These are phyloP conservation scores for Phylloscopus trochiloides DNA, from an alignment of 2,113 vertebrate species.

Conservation along the genomic window DNA sequence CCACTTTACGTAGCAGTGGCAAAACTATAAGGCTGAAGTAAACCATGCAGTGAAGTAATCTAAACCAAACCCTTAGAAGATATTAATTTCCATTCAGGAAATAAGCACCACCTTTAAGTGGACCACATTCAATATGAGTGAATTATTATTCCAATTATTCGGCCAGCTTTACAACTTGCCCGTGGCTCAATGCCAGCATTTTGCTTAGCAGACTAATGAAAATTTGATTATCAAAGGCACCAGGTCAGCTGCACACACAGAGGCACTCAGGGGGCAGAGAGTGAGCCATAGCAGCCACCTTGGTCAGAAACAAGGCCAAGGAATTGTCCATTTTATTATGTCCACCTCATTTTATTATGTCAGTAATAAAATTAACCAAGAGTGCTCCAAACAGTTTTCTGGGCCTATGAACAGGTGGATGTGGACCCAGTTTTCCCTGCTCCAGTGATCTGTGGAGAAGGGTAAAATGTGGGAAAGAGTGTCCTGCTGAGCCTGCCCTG, in stretches of 20 bases:
- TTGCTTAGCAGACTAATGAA: constrained; percentile 22
- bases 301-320: neutral
- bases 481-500: neutral
- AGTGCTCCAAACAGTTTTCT: neutral
- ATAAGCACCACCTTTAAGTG: constrained; percentile 3
- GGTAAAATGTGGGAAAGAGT: neutral
- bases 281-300: neutral
- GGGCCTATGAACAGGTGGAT: neutral
- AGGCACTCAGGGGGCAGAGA: neutral
- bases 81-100: constrained; percentile 44
- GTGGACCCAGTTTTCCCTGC: neutral
- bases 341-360: neutral
- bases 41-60: constrained; percentile 26
- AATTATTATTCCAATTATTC: constrained; percentile 41
- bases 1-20: neutral
- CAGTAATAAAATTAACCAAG: neutral
- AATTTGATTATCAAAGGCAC: constrained; percentile 4
- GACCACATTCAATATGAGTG: neutral
- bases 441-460: neutral
- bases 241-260: neutral
- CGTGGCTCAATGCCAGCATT: neutral
- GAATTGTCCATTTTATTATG: neutral
- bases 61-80: constrained; percentile 11
- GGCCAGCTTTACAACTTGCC: neutral
- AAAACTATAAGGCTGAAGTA: constrained; percentile 26